Conservation (phyloP, 2,888 invertebrate species). For the Tenthredo mesomela region DNA sequence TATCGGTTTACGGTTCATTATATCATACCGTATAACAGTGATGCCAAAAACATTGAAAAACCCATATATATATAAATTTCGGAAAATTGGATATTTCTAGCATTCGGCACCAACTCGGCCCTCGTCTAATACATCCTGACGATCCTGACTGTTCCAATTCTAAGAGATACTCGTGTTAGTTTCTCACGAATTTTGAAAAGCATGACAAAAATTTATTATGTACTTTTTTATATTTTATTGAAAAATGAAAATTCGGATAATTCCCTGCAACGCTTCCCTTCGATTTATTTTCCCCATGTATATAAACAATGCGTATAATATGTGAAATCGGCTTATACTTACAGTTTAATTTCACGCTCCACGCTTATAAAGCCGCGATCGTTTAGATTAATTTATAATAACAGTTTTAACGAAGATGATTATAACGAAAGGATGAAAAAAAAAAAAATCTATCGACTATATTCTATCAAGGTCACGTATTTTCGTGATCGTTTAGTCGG, state of each 20-base stretch:
- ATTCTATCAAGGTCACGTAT: slow-evolving; percentile 1
- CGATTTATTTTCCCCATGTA: not conserved
- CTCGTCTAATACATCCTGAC: no score
- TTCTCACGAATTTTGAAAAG: no score
- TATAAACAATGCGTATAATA: not conserved
- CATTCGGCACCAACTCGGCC: no score
- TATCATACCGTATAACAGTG: not conserved
- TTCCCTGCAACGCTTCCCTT: not conserved
- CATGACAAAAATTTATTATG: no score
- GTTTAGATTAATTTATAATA: not conserved
- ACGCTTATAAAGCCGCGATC: not conserved
- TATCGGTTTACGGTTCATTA: not conserved
- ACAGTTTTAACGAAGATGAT: not conserved
- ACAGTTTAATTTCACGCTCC: slow-evolving; percentile 14
- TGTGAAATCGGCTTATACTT: not conserved
- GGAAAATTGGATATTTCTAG: no score
- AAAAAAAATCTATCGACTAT: not conserved
- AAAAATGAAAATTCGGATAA: not conserved
- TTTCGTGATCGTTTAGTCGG: not conserved
- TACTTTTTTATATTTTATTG: no score
- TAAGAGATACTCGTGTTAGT: no score
- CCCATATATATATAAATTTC: no score
- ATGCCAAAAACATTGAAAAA: not conserved
- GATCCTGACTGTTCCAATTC: no score
- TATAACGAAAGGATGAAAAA: not conserved